Conservation (phyloP, 2,113 vertebrate genomes). For the Chamaetylas fuelleborni region DNA sequence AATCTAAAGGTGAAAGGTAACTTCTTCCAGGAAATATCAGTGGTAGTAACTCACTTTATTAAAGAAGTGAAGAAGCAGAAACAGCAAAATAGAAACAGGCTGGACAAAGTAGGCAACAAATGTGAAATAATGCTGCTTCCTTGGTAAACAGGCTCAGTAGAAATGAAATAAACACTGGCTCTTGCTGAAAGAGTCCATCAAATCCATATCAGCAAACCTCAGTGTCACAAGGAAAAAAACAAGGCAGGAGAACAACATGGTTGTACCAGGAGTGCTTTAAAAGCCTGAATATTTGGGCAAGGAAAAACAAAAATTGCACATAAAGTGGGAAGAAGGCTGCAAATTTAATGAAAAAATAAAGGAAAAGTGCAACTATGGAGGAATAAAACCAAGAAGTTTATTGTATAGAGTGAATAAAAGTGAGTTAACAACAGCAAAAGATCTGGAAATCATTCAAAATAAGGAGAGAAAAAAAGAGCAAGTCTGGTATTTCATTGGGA, state of each 20-base stretch:
- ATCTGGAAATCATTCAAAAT: neutral
- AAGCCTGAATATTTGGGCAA: neutral
- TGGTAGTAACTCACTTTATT: neutral
- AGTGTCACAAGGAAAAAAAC: neutral
- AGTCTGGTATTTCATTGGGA: neutral
- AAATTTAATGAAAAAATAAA: neutral
- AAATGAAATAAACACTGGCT: neutral
- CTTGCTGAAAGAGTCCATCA: neutral
- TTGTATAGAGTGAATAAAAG: neutral
- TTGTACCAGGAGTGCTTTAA: neutral
- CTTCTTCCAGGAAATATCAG: neutral
- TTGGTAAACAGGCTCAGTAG: neutral
- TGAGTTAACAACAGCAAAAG: neutral
- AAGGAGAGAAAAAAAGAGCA: neutral
- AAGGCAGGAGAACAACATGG: neutral
- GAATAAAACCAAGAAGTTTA: neutral
- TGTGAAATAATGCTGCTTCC: conserved; percentile 23
- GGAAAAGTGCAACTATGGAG: neutral
- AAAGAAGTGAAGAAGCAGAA: neutral
- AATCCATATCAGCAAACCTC: neutral
- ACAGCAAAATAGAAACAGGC: neutral
- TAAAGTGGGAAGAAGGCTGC: neutral
- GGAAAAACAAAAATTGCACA: neutral
- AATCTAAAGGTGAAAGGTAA: neutral
- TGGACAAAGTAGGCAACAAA: conserved; percentile 21